A percentile compares a stretch with the other conserved stretches of the same genome.
These are phyloP conservation scores for Idaea dimidiata DNA, from an alignment of 2,888 invertebrate species.

Conservation along the genomic window DNA sequence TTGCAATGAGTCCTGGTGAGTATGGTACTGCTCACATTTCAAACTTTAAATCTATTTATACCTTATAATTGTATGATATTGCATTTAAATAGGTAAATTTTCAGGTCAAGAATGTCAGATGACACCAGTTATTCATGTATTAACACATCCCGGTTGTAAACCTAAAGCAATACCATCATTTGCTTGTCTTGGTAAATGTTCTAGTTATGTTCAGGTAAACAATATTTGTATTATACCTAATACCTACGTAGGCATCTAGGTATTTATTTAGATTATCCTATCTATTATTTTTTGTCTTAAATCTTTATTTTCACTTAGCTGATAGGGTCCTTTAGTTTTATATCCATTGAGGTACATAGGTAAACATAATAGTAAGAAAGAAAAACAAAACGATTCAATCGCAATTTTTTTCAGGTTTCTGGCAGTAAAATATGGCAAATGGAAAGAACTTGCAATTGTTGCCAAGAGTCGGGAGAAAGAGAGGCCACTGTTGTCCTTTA, in stretches of 20 bases:
- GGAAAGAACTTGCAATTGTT: conserved; percentile 97
- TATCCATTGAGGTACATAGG: background rate
- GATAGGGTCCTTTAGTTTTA: no score
- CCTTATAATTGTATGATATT: background rate
- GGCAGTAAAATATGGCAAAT: conserved; percentile 98
- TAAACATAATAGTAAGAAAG: no score
- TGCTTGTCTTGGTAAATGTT: conserved; percentile 94
- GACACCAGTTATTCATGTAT: conserved; percentile 94
- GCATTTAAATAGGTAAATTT: conserved; percentile 17
- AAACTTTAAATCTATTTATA: background rate
- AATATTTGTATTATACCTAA: background rate
- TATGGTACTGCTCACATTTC: conserved; percentile 2
- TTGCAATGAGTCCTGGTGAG: conserved; percentile 61
- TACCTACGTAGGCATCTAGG: background rate
- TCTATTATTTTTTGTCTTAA: no score
- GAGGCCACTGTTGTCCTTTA: conserved; percentile 93
- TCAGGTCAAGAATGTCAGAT: conserved; percentile 91
- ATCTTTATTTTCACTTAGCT: background rate
- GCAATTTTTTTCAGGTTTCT: conserved; percentile 84
- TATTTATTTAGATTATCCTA: no score
- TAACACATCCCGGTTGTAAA: conserved; percentile 94
- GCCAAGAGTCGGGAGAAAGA: conserved; percentile 95
- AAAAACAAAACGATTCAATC: background rate
- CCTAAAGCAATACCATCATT: conserved; percentile 96
- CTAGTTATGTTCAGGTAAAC: conserved; percentile 93